A percentile compares a stretch with the other conserved stretches of the same genome.
phyloP scores from a whole-genome alignment of 2,113 vertebrate genomes.

The Centrocercus urophasianus region DNA sequence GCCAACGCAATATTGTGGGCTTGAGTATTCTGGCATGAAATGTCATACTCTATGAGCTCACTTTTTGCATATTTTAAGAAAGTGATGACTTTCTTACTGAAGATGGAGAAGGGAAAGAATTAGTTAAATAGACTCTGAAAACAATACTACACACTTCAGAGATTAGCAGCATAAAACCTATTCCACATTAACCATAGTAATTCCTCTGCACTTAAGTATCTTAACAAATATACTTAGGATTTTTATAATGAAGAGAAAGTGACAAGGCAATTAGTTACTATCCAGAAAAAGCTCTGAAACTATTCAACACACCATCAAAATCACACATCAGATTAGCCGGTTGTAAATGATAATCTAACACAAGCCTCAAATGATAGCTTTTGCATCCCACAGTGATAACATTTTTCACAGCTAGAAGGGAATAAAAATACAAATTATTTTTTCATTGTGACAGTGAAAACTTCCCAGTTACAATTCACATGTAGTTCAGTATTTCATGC shows the following conservation, averaged over 20 bases:
- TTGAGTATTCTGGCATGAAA: background rate
- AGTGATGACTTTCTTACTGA: background rate
- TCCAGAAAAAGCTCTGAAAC: slow-evolving; percentile 48
- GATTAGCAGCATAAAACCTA: slow-evolving; percentile 42
- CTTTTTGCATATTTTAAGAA: background rate
- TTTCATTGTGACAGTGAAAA: slow-evolving; percentile 16
- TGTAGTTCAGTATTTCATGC: slow-evolving; percentile 54
- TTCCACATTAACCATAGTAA: slow-evolving; percentile 40
- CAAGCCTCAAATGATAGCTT: slow-evolving; percentile 21
- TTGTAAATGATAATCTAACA: slow-evolving; percentile 27
- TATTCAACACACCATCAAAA: slow-evolving; percentile 48
- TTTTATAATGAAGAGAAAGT: slow-evolving; percentile 43
- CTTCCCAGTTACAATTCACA: slow-evolving; percentile 57
- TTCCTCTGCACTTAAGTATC: slow-evolving; percentile 35
- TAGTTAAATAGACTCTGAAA: slow-evolving; percentile 36
- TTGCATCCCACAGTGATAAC: slow-evolving; percentile 9
- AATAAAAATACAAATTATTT: slow-evolving; percentile 54
- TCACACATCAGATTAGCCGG: slow-evolving; percentile 61
- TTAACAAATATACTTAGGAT: slow-evolving; percentile 44
- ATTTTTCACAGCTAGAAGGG: slow-evolving; percentile 11
- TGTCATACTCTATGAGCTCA: background rate
- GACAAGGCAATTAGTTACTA: slow-evolving; percentile 47
- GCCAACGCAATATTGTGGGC: background rate
- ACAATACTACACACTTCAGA: slow-evolving; percentile 28
- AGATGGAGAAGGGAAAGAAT: background rate